Base-by-base conservation (phyloP, 2,113 vertebrate genomes). In the Rana temporaria region DNA sequence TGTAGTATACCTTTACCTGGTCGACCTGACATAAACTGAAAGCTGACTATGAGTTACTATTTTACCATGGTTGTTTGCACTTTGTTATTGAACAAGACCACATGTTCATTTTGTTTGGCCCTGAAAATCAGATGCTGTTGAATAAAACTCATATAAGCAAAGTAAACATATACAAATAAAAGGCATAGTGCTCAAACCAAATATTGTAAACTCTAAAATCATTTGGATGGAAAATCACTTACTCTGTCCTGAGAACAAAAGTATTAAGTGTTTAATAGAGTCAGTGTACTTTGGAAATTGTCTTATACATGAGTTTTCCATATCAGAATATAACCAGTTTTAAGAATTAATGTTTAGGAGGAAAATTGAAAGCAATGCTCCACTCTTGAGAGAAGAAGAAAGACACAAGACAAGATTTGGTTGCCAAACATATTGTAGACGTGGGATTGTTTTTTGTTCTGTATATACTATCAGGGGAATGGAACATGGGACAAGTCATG, bases 191-290 rank as follows among this genome's bases (percentile, higher is more conserved):
- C 52, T 70, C 20, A 79, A 79, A 42, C n/a, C 55, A 79, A 19
- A 57, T 73, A 14, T 56, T 48, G 3, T 52, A 17, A 30, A 16
- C n/a, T 52, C 24, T 30, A 26, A 2, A 56, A 24, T 57, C 30
- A 14, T 22, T 63, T 62, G 17, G 15, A 63, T 62, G 78, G 78
- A 80, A 80, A 80, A 80, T 62, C 78, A 71, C 38, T 80, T 62
- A 71, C 55, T 57, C n/a, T n/a, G n/a, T n/a, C 48, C 38, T 52
- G 20, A 65, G 67, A 53, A 80, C 56, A 80, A 80, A 80, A 52
- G 67, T 71, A 80, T 71, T 34, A 80, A 75, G 72, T 62, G 56
- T 75, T 75, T 75, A 75, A 75, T 75, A 75, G 72, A 34, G 32
- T 72, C 56, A 72, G 52, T 57, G 52, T 57, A 57, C 22, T 55